These are phyloP conservation scores for Magallana angulata DNA, from an alignment of 1,140 invertebrate genomes.

Conservation along the genomic window DNA sequence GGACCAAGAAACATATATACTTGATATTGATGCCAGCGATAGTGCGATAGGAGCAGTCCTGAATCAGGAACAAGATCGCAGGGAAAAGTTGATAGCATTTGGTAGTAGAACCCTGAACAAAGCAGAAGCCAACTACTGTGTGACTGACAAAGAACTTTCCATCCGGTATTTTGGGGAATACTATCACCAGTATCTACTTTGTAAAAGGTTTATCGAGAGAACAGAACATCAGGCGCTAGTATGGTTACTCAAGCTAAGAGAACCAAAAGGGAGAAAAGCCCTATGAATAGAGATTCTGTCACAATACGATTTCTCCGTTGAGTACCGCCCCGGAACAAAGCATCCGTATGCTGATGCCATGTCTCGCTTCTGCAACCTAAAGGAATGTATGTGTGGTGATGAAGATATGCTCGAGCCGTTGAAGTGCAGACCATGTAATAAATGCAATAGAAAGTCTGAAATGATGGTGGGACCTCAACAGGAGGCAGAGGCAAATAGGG, in stretches of 20 bases:
- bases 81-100: constrained; percentile 64
- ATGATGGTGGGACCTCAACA: too few relatives aligned
- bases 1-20: constrained; percentile 53
- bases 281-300: constrained; percentile 67
- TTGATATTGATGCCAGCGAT: constrained; percentile 67
- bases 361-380: constrained; percentile 44
- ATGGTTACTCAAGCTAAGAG: constrained; percentile 52
- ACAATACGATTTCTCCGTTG: constrained; percentile 65
- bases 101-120: constrained; percentile 57
- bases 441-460: constrained; percentile 22
- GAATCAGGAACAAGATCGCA: constrained; percentile 63
- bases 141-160: constrained; percentile 64
- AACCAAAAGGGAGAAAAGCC: constrained; percentile 51
- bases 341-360: constrained; percentile 68
- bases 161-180: constrained; percentile 54
- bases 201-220: constrained; percentile 55
- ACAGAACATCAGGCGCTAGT: constrained; percentile 67
- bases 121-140: constrained; percentile 80
- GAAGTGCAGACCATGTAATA: constrained; percentile 43
- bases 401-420: constrained; percentile 32
- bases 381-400: constrained; percentile 19
- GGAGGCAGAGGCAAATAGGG: too few relatives aligned
- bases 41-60: constrained; percentile 69
- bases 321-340: constrained; percentile 60
- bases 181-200: constrained; percentile 62